Evolutionary conservation across 2,113 vertebrate species (phyloP).

Genomic region (Porphyrio hochstetteri): DNA sequence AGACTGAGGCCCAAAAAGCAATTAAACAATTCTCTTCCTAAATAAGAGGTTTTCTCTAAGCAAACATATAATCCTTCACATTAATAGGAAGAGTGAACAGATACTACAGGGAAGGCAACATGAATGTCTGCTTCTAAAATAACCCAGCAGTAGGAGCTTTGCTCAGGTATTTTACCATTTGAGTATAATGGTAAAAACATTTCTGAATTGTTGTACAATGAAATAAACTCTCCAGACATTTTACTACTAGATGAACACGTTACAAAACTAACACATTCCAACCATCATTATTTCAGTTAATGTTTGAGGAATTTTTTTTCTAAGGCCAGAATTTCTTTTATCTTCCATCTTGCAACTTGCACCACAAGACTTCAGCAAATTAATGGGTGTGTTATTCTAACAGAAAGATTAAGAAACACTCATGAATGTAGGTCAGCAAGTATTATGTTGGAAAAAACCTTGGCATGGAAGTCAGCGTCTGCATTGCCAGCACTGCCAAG

Average conservation of each 20-base stretch:
- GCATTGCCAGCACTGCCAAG: constrained; percentile 14
- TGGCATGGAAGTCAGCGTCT: neutral
- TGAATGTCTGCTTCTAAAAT: neutral
- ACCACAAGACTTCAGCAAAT: constrained; percentile 35
- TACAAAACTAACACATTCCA: neutral
- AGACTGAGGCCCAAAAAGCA: neutral
- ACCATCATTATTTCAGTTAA: neutral
- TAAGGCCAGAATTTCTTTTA: constrained; percentile 42
- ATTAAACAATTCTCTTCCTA: neutral
- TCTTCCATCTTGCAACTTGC: constrained; percentile 22
- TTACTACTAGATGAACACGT: neutral
- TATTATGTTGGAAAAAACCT: constrained; percentile 31
- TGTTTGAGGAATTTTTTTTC: constrained; percentile 47
- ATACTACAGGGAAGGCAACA: neutral
- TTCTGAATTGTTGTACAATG: neutral
- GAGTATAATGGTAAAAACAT: neutral
- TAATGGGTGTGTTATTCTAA: constrained; percentile 61
- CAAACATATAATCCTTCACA: neutral
- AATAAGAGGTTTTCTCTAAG: neutral
- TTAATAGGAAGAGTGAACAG: neutral
- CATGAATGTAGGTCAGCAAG: constrained; percentile 61
- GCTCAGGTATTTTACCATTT: neutral
- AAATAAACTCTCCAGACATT: neutral
- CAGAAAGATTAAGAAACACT: constrained; percentile 59
- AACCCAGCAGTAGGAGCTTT: neutral